Conservation (phyloP, 2,113 vertebrate genomes). For the Dipodomys ordii region DNA sequence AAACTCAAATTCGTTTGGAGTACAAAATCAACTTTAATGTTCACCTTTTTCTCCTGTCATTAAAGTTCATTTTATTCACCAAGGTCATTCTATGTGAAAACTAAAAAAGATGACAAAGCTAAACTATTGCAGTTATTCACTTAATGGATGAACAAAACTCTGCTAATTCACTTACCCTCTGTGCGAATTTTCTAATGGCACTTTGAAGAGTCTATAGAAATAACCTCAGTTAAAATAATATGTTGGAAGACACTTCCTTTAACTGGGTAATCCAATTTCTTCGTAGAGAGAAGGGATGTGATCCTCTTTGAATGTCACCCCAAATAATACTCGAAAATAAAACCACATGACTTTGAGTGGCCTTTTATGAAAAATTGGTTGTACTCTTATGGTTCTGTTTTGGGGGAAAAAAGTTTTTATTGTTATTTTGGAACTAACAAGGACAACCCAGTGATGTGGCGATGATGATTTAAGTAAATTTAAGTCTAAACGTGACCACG, state of each 20-base stretch:
- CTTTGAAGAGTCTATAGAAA: not conserved
- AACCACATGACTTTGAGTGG: not conserved
- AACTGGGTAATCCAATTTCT: not conserved
- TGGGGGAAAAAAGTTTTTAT: not conserved
- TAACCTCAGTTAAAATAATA: conserved; percentile 12
- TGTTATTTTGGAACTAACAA: not conserved
- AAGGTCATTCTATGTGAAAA: not conserved
- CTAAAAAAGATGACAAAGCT: not conserved
- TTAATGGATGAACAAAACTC: not conserved
- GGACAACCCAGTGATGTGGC: not conserved
- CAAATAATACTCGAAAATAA: not conserved
- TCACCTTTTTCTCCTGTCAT: conserved; percentile 62
- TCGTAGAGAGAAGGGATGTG: not conserved
- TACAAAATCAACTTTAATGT: conserved; percentile 74
- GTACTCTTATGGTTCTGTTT: not conserved
- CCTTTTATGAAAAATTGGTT: not conserved
- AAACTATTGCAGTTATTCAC: not conserved
- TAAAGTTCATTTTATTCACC: not conserved
- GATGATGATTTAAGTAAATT: not conserved
- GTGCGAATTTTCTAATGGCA: conserved; percentile 4
- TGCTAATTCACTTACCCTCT: not conserved
- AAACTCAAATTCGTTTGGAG: conserved; percentile 77
- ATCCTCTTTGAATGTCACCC: conserved; percentile 12
- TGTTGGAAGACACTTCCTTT: not conserved
- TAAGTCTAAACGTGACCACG: not conserved